Evolutionary conservation across 2,113 vertebrate genomes (phyloP).

Genomic region (Neotragus pygmaeus): DNA sequence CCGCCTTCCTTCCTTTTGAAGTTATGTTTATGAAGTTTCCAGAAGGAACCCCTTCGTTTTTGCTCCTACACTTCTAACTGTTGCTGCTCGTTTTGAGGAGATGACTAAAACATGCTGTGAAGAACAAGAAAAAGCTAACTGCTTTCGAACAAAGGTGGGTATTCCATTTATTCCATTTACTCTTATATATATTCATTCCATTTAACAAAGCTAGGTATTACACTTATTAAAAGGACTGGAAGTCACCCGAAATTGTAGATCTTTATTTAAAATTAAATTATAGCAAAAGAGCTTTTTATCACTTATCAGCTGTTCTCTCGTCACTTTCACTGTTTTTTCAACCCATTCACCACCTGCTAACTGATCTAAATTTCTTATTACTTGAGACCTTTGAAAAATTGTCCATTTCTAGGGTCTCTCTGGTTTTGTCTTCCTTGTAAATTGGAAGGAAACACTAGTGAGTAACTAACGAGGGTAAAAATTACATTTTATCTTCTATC

Average conservation of each 20-base stretch:
- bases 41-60: conserved; percentile 68
- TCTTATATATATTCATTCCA: background rate
- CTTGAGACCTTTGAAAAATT: background rate
- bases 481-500: background rate
- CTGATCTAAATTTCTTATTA: background rate
- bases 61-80: conserved; percentile 2
- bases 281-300: background rate
- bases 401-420: background rate
- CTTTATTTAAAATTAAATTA: background rate
- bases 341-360: background rate
- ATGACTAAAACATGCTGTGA: conserved; percentile 62
- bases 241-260: background rate
- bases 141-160: conserved; percentile 71
- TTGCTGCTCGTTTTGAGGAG: background rate
- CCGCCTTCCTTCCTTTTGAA: background rate
- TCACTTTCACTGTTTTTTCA: background rate
- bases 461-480: background rate
- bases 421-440: background rate
- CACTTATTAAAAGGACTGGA: background rate
- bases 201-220: conserved; percentile 58
- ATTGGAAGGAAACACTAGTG: background rate
- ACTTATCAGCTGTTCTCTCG: background rate
- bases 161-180: background rate
- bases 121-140: conserved; percentile 37
- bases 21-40: conserved; percentile 70